Evolutionary conservation across 2,797 vertebrate genomes (phyloP).

Genomic region (Lacerta bilineata): DNA sequence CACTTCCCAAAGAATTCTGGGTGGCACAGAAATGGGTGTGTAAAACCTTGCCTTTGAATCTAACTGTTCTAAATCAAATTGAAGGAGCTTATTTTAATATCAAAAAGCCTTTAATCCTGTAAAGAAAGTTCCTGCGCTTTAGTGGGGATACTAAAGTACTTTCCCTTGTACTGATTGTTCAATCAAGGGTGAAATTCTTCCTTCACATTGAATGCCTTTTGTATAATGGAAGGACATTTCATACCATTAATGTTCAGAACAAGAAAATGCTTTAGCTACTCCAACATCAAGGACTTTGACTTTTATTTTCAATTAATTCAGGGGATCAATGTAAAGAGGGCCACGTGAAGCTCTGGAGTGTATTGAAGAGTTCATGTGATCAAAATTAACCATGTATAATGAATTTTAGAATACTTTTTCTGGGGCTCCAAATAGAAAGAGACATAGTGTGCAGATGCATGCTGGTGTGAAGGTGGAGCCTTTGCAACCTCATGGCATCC

Average conservation of each 20-base stretch:
- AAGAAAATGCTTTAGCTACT: constrained; percentile 32
- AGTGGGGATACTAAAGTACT: constrained; percentile 26
- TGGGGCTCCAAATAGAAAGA: background rate
- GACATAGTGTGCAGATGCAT: background rate
- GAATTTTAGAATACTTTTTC: background rate
- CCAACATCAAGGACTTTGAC: constrained; percentile 4
- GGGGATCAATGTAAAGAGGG: background rate
- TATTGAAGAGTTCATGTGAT: background rate
- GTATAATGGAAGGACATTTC: constrained; percentile 20
- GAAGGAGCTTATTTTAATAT: constrained; percentile 22
- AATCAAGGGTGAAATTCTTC: constrained; percentile 30
- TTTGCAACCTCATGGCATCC: too few species aligned
- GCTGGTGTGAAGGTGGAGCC: background rate
- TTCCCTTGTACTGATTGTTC: constrained; percentile 42
- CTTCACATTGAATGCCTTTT: constrained; percentile 18
- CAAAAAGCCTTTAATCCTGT: constrained; percentile 23
- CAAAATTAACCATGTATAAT: background rate
- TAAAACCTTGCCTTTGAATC: background rate
- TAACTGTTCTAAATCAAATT: constrained; percentile 16
- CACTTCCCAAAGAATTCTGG: background rate
- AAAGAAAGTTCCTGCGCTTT: constrained; percentile 1
- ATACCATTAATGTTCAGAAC: constrained; percentile 27
- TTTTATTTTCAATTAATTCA: constrained; percentile 39
- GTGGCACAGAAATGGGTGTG: background rate
- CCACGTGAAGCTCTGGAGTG: background rate